Conservation (phyloP, 2,797 vertebrate genomes). For the Fringilla coelebs region DNA sequence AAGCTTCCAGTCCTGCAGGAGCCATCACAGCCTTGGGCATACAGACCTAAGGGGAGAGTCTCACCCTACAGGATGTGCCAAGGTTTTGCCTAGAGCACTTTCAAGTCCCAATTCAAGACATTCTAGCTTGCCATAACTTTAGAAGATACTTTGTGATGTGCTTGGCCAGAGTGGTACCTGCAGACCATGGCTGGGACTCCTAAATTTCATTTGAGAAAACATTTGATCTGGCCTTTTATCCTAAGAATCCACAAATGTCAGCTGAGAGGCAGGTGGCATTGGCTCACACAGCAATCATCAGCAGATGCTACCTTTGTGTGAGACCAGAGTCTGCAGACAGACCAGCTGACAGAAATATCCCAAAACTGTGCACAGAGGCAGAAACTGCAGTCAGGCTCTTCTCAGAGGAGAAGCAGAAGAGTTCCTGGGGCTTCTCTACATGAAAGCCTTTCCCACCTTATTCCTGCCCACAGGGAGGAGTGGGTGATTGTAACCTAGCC, state of each 20-base stretch:
- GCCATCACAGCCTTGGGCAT: neutral
- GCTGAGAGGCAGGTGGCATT: neutral
- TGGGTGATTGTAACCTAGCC: neutral
- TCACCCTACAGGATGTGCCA: neutral
- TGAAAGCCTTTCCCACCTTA: neutral
- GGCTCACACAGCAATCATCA: neutral
- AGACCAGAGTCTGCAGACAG: neutral
- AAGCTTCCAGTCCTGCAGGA: neutral
- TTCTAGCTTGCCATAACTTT: neutral
- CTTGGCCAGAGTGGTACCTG: neutral
- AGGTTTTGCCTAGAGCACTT: neutral
- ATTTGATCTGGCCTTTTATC: neutral
- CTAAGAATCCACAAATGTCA: neutral
- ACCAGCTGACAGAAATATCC: neutral
- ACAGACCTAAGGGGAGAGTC: neutral
- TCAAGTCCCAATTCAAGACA: neutral
- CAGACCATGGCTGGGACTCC: neutral
- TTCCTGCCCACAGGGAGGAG: accelerated
- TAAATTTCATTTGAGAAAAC: neutral
- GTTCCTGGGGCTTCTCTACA: neutral
- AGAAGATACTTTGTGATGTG: neutral
- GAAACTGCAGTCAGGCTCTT: neutral
- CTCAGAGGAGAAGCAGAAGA: neutral
- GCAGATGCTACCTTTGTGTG: neutral
- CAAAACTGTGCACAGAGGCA: neutral